Base-by-base conservation (phyloP, 2,888 invertebrate genomes). In the Eupithecia inturbata region DNA sequence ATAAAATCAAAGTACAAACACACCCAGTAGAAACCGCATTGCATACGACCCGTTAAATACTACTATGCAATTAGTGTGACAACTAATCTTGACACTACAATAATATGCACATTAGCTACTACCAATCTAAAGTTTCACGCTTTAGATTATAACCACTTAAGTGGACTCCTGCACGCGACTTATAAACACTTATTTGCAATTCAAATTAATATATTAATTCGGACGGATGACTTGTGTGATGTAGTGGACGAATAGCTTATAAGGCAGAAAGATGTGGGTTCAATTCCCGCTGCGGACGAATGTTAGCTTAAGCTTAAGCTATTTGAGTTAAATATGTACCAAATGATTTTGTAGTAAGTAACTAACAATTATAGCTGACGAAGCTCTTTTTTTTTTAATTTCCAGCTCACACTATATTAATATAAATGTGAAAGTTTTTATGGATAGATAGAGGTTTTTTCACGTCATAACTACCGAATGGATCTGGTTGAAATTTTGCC, bases 121-220 rank as follows among this genome's bases (percentile, higher is more conserved):
- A 22, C 66, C 66, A 66, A 66, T 67, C 53, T 45, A 62, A 26
- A 69, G 39, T 66, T 39, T 66, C 66, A 66, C 66, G 66, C 66
- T 66, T 66, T 39, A 66, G 39, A 39, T 39, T 66, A 16, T 36
- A 64, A n/a, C 28, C 31, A 64, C 31, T 12, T 64, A 66, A 66
- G 39, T 66, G 66, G 39, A 66, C 39, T 16, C 3, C 1, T 22
- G 36, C 66, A 66, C 66, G 66, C 66, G 22, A 64, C 22, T 12
- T 64, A 12, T 19, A 62, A 62, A 31, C 49, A 39, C 67, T 67
- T 12, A 67, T 67, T 67, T 45, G 49, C 45, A 67, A 64, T 36
- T 64, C 36, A 14, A 33, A 64, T 64, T 0, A 57, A 26, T 26
- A 12, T 57, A 26, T 57, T 14, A 57, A 57, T 57, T 57, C 5